Evolutionary conservation across 1,140 invertebrate genomes (phyloP).

Genomic region (Centruroides vittatus): DNA sequence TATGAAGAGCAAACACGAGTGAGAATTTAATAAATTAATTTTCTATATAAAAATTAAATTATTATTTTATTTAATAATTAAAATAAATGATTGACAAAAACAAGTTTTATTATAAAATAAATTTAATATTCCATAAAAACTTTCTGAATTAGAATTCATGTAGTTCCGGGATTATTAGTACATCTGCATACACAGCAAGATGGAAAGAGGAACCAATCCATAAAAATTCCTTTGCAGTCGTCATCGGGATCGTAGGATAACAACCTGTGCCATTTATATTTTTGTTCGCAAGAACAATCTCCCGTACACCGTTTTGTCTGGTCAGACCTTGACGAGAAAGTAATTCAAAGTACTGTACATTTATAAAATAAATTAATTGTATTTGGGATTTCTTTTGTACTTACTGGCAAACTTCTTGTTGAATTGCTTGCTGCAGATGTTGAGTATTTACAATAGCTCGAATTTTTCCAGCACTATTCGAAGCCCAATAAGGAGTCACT

Average conservation of each 20-base stretch:
- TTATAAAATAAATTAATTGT: too few relatives aligned
- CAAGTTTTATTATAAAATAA: too few relatives aligned
- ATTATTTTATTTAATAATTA: too few relatives aligned
- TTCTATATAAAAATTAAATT: too few relatives aligned
- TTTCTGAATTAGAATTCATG: too few relatives aligned
- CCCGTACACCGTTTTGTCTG: conserved; percentile 58
- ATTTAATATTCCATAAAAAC: too few relatives aligned
- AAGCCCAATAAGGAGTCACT: conserved; percentile 83
- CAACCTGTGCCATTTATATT: conserved; percentile 74
- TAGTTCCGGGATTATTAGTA: neutral
- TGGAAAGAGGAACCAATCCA: conserved; percentile 90
- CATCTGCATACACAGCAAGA: conserved; percentile 84
- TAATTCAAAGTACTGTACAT: too few relatives aligned
- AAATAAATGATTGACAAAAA: too few relatives aligned
- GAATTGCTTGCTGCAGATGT: conserved; percentile 87
- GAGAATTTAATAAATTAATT: too few relatives aligned
- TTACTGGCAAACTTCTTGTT: conserved; percentile 85
- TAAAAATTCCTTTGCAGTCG: conserved; percentile 85
- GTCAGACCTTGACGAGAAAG: conserved; percentile 44
- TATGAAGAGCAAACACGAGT: too few relatives aligned
- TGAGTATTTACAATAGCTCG: conserved; percentile 84
- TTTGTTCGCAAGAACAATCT: conserved; percentile 79
- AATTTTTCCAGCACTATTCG: conserved; percentile 77
- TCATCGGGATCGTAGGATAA: conserved; percentile 86
- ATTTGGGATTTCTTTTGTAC: conserved; percentile 20